phyloP scores from a whole-genome alignment of 2,797 vertebrate species.

The Myripristis jacobus region DNA sequence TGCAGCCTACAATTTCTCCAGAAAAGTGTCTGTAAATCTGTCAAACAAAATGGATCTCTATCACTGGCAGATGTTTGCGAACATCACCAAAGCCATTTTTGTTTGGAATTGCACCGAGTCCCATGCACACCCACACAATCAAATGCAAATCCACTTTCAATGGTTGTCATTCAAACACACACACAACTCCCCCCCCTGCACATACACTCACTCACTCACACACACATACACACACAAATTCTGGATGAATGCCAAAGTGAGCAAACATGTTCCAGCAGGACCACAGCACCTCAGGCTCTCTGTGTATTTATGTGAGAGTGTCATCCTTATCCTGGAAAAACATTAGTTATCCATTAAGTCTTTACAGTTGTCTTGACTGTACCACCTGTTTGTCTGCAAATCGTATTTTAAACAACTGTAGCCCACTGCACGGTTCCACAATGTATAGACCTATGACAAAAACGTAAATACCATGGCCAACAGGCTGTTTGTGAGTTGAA shows the following conservation, averaged over 20 bases:
- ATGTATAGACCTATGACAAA: too few relatives aligned
- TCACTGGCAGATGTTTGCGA: slow-evolving; percentile 6
- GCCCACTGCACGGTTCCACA: too few relatives aligned
- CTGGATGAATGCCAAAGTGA: slow-evolving; percentile 47
- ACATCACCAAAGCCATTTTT: slow-evolving; percentile 20
- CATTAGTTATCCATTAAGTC: slow-evolving; percentile 56
- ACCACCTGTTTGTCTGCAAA: slow-evolving; percentile 23
- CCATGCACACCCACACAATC: background rate
- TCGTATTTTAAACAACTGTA: background rate
- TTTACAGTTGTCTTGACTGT: slow-evolving; percentile 21
- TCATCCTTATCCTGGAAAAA: slow-evolving; percentile 66
- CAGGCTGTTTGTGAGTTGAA: background rate
- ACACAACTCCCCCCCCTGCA: too few relatives aligned
- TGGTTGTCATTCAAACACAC: slow-evolving; percentile 39
- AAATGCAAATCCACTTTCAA: slow-evolving; percentile 39
- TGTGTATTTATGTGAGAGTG: slow-evolving; percentile 45
- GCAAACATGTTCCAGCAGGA: slow-evolving; percentile 70
- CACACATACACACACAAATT: slow-evolving; percentile 24
- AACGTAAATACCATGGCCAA: too few relatives aligned
- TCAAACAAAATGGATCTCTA: slow-evolving; percentile 26
- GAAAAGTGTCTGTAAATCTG: slow-evolving; percentile 19
- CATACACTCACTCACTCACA: slow-evolving; percentile 6
- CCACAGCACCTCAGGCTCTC: slow-evolving; percentile 38
- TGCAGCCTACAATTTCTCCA: background rate
- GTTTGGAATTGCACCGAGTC: slow-evolving; percentile 6